A percentile compares a stretch with the other conserved stretches of the same genome.
Conservation (phyloP, 2,113 vertebrate species). For the Indicator indicator region DNA sequence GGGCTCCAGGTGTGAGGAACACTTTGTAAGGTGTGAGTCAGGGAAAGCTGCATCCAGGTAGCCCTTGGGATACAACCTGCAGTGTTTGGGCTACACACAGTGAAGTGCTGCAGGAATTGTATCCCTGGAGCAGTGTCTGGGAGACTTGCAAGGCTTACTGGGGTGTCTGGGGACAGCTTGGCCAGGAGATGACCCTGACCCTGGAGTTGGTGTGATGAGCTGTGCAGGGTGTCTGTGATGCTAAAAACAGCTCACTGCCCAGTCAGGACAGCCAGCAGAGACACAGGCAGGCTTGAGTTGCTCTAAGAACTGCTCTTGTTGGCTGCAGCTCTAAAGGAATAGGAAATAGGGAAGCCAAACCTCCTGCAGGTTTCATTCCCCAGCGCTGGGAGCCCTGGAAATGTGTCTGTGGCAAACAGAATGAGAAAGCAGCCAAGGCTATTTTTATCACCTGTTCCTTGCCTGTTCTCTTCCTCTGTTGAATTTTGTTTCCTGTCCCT, state of each 20-base stretch:
- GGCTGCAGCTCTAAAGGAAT: not conserved
- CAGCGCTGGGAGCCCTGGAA: not conserved
- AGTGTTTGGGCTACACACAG: accelerated
- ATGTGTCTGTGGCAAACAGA: not conserved
- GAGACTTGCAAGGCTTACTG: not conserved
- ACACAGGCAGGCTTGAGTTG: not conserved
- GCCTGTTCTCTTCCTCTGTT: not conserved
- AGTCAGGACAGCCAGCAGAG: not conserved
- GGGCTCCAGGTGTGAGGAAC: accelerated
- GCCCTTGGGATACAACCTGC: not conserved
- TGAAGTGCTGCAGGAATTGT: not conserved
- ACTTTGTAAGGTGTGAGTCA: accelerated
- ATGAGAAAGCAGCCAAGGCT: not conserved
- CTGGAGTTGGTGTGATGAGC: not conserved
- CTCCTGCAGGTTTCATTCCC: not conserved
- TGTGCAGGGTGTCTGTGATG: not conserved
- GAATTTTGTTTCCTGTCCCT: not conserved
- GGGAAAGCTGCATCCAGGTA: not conserved
- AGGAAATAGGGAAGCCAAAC: not conserved
- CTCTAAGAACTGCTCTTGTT: not conserved
- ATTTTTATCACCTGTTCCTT: not conserved
- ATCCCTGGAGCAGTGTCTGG: not conserved
- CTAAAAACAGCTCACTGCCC: not conserved
- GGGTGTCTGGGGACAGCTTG: not conserved
- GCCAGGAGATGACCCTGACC: not conserved